Evolutionary conservation across 2,113 vertebrate species (phyloP).

Genomic region (Numenius arquata): DNA sequence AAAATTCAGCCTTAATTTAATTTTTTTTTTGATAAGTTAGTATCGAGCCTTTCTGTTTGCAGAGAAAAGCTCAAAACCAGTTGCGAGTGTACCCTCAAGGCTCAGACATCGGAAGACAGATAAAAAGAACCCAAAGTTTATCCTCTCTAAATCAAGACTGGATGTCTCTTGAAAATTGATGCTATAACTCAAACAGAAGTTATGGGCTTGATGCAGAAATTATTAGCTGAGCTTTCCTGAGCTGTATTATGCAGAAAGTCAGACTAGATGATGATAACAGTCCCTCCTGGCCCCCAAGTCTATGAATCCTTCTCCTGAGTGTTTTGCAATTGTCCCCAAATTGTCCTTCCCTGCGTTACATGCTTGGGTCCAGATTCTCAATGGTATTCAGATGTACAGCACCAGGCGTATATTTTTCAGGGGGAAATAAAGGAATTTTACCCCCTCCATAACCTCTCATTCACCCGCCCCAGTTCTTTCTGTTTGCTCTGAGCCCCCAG

Average conservation of each 20-base stretch:
- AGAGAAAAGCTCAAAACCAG: neutral
- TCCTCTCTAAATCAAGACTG: slow-evolving; percentile 48
- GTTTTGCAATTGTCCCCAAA: neutral
- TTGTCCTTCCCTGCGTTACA: neutral
- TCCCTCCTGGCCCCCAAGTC: neutral
- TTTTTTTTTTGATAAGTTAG: neutral
- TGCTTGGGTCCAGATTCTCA: neutral
- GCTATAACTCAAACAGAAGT: slow-evolving; percentile 41
- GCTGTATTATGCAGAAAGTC: neutral
- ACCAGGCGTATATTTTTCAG: accelerated
- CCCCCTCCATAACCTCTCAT: neutral
- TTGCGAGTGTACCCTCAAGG: slow-evolving; percentile 15
- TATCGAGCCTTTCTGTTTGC: neutral
- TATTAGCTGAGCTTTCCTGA: neutral
- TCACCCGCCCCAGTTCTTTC: neutral
- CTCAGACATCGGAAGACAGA: slow-evolving; percentile 6
- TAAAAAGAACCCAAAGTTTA: slow-evolving; percentile 46
- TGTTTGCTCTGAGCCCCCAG: neutral
- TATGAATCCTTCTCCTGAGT: neutral
- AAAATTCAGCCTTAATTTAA: slow-evolving; percentile 18
- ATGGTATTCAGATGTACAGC: neutral
- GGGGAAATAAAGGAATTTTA: neutral
- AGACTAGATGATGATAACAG: neutral
- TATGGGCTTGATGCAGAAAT: slow-evolving; percentile 31
- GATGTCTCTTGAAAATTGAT: slow-evolving; percentile 28